Base-by-base conservation (phyloP, 2,113 vertebrate species). In the Ailuropoda melanoleuca region DNA sequence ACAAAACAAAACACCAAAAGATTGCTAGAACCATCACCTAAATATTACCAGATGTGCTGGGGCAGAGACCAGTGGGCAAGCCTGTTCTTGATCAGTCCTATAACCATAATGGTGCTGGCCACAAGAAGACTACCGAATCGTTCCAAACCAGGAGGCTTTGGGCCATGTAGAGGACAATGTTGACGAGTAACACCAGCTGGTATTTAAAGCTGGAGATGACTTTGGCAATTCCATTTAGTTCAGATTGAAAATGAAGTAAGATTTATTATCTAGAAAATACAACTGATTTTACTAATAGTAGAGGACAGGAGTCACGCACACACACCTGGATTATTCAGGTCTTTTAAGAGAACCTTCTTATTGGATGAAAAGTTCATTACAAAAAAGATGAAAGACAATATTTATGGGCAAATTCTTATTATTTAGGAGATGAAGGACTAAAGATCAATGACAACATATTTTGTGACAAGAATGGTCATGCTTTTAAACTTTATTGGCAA, bases 231-330 rank as follows among this genome's bases (percentile, higher is more conserved):
- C 43, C 29, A 53, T 31, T 60, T 81, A 81, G 91, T 78, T 70
- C 21, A 15, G 3, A 15, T 62, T 83, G 70, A 50, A 43, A 46
- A 29, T 39, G 62, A 93, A 93, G 37, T 68, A 64, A 90, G 70
- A 72, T 21, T 88, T 89, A 50, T 37, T 48, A 82, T 56, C 43
- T 55, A 37, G n/a, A 77, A 78, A 6, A 34, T 55, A 48, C 8
- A 77, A 74, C 15, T 13, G 21, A 68, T 19, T 68, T 68, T 37
- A 68, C 66, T 37, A 68, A 97, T 99, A 94, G 64, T 99, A 75
- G 99, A 99, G 97, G 99, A 99, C 82, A 99, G 99, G 96, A 99
- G 99, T 68, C 99, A 99, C 95, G 99, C 99, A 99, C 96, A 99
- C 95, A 99, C 95, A 99, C 98, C 0, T 99, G 99, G 99, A 99